Evolutionary conservation across 1,140 invertebrate genomes (phyloP), one percentile per base, ranked within the genome.

Genomic region (Monomorium pharaonis): DNA sequence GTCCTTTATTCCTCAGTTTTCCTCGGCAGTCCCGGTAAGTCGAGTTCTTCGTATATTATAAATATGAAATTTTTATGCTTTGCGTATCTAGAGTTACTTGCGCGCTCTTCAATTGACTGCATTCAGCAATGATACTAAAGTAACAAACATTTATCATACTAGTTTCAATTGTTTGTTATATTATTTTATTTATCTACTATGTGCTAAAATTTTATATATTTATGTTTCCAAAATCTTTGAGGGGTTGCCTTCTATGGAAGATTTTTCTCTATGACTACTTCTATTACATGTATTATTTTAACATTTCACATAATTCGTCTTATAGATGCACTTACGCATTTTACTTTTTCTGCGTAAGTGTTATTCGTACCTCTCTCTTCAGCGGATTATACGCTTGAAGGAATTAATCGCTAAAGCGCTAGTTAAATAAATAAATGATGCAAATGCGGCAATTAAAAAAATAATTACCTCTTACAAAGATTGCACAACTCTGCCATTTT

Each of bases 1-100:
- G 96, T 97, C 87, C 95, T 98, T 88, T 98, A 98, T 95, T 98
- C 97, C 94, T 98, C 97, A 94, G 97, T 98, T 95, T 98, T 98
- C 96, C 97, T 98, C 94, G 97, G 97, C 94, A 98, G 97, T 96
- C 98, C 97, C 92, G 97, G 97, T 96, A 96, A 98, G 96, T 97
- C 69, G 72, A 47, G 78, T 83, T 83, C 78, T 74, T 74, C 54
- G 47, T 14, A 69, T n/a, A n/a, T n/a, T n/a, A n/a, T 18, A 21
- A 69, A 80, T 78, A 0, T 78, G 9, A 49, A 78, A 37, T 37
- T 78, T 14, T 62, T 60, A 37, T 21, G 24, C 7, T 72, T 72
- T 51, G 16, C 3, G n/a, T 30, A n/a, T 21, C 10, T n/a, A 42
- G 18, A 70, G 24, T 33, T 75, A 51, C 30, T 37, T 33, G 30